Conservation (phyloP, 2,113 vertebrate genomes). For the Struthidea cinerea region DNA sequence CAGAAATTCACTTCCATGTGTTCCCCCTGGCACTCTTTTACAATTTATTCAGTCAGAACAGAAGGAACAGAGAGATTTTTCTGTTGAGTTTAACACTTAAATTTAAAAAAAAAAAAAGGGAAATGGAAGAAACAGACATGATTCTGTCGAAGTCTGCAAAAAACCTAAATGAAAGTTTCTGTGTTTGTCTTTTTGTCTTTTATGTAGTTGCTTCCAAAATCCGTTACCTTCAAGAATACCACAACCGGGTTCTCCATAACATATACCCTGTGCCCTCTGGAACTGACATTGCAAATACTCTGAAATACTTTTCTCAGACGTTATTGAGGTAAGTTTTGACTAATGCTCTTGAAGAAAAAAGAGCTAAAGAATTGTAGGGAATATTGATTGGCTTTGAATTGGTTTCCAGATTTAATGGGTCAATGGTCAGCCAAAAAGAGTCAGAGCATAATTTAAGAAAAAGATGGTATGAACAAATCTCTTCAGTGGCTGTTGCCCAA, state of each 20-base stretch:
- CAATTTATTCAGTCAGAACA: background rate
- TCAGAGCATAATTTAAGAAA: constrained; percentile 52
- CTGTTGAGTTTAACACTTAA: background rate
- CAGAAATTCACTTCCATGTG: background rate
- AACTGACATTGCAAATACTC: constrained; percentile 99
- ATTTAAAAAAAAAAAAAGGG: background rate
- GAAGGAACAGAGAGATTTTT: background rate
- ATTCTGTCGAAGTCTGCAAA: background rate
- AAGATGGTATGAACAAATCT: background rate
- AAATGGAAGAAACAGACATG: background rate
- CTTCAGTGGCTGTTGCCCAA: constrained; percentile 45
- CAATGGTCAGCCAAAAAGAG: constrained; percentile 64
- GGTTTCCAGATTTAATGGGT: constrained; percentile 44
- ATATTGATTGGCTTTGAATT: constrained; percentile 40
- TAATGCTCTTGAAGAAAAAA: constrained; percentile 61
- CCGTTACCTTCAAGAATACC: constrained; percentile 99
- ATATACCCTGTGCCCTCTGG: constrained; percentile 99
- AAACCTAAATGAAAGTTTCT: constrained; percentile 55
- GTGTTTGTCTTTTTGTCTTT: constrained; percentile 74
- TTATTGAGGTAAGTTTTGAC: constrained; percentile 96
- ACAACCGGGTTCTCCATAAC: constrained; percentile 98
- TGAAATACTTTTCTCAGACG: constrained; percentile 99
- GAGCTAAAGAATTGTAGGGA: constrained; percentile 22
- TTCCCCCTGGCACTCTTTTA: background rate
- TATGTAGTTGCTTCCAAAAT: constrained; percentile 99